Evolutionary conservation across 92 coral and sea anemone genomes (phyloP).

Genomic region (Bergia puertoricense): DNA sequence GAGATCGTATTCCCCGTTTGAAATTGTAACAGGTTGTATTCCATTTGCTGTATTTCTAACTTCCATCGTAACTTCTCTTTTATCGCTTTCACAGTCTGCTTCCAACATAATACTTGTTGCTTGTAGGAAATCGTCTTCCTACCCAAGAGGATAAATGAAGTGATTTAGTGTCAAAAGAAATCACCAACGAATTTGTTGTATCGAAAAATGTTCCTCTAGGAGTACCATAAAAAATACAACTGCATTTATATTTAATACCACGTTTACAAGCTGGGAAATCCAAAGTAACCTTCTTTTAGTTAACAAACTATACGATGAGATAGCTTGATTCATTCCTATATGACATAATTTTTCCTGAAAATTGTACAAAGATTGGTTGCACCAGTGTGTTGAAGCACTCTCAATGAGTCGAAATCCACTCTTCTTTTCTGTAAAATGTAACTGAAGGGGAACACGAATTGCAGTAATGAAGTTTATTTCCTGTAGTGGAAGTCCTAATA

Average conservation of each 20-base stretch:
- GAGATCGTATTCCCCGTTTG: neutral
- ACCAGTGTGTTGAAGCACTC: neutral
- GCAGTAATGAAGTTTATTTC: neutral
- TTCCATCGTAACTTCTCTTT: neutral
- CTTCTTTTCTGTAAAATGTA: neutral
- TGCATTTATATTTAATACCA: too few relatives aligned
- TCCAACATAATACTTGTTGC: slow-evolving; percentile 32
- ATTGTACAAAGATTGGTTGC: neutral
- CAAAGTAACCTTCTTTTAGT: too few relatives aligned
- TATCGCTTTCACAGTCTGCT: neutral
- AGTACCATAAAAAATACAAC: neutral
- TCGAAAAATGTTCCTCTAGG: neutral
- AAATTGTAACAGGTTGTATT: neutral
- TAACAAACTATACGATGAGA: too few relatives aligned
- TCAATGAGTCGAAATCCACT: neutral
- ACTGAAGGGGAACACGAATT: neutral
- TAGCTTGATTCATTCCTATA: neutral
- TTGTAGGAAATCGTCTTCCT: slow-evolving; percentile 29
- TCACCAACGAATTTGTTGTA: neutral
- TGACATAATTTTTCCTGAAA: too few relatives aligned
- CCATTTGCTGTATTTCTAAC: neutral
- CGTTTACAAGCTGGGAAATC: too few relatives aligned
- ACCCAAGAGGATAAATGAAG: neutral
- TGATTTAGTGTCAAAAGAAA: neutral
- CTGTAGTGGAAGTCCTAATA: neutral